Percentiles rank a stretch among this genome's conserved stretches.
phyloP scores from a whole-genome alignment of 2,797 vertebrate species.

The Lophius americanus region DNA sequence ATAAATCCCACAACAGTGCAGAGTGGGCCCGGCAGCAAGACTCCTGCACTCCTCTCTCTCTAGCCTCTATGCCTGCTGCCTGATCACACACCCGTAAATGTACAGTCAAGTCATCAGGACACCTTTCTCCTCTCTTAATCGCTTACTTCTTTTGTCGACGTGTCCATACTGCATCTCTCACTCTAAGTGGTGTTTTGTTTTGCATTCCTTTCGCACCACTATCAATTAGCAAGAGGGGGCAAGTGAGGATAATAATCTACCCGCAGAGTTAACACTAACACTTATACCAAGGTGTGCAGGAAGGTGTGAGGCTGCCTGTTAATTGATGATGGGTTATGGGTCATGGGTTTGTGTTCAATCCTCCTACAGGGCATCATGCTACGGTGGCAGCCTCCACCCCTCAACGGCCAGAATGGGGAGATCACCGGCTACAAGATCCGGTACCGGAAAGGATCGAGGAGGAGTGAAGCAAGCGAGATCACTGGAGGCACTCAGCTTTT shows the following conservation, averaged over 20 bases:
- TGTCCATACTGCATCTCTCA: too few species aligned
- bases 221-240: conserved; percentile 1
- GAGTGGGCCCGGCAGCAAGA: conserved; percentile 39
- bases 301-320: conserved; percentile 28
- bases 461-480: conserved; percentile 91
- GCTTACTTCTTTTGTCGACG: too few species aligned
- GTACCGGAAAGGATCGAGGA: conserved; percentile 91
- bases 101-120: conserved; percentile 15
- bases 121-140: too few species aligned
- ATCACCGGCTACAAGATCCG: conserved; percentile 95
- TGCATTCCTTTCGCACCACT: background rate
- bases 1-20: conserved; percentile 49
- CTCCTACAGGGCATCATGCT: conserved; percentile 88
- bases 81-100: conserved; percentile 12
- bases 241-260: conserved; percentile 4
- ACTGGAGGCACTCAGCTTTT: conserved; percentile 88
- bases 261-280: conserved; percentile 12
- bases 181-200: conserved; percentile 5
- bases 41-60: conserved; percentile 54
- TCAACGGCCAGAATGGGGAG: conserved; percentile 89
- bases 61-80: conserved; percentile 23
- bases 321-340: background rate
- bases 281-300: conserved; percentile 1
- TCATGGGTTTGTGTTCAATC: conserved; percentile 7
- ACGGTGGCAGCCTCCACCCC: conserved; percentile 93